Base-by-base conservation (phyloP, 2,797 vertebrate species). In the Alauda arvensis region DNA sequence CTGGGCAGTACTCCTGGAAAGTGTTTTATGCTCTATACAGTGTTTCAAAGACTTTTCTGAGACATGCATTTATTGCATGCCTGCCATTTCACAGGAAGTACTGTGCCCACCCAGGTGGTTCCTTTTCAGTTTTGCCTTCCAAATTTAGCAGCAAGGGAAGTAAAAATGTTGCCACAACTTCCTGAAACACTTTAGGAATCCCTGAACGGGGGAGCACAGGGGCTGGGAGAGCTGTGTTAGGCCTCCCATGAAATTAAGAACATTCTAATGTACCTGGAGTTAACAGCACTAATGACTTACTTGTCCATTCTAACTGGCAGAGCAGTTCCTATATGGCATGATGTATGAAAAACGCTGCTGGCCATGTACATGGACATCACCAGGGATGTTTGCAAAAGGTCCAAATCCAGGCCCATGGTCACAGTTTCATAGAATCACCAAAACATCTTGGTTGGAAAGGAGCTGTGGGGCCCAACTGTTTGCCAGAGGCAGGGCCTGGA, bases 101-200 rank as follows among this genome's bases (percentile, higher is more conserved):
- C 8, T 65, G 46, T 75, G 33, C 17, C 9, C 3, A 40, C 21
- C 11, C 26, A 60, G 19, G 8, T 8, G 1, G 59, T 65, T 82
- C 40, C 31, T 86, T 86, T 82, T 86, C 84, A 77, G 51, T 79
- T 79, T 81, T 88, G 28, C 33, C 21, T 77, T 87, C 72, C 69
- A 70, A 77, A 68, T 55, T 92, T 71, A 77, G 24, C 48, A 60
- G 15, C 17, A 23, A 61, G n/a, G 34, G 56, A 92, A 88, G 34
- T 55, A 39, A 74, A 88, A 75, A 6, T 39, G 37, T 82, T 77
- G 25, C 39, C 59, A 60, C 1, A 0, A 21, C 59, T 86, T 88
- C 66, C 86, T 68, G 39, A 77, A 77, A 80, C 33, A 65, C 3
- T 4, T 26, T 39, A 66, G 52, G 23, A 78, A 85, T 60, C 42